Percentiles rank a stretch among this genome's conserved stretches.
Conservation (phyloP, 2,797 vertebrate species). For the Poeciliopsis turneri region DNA sequence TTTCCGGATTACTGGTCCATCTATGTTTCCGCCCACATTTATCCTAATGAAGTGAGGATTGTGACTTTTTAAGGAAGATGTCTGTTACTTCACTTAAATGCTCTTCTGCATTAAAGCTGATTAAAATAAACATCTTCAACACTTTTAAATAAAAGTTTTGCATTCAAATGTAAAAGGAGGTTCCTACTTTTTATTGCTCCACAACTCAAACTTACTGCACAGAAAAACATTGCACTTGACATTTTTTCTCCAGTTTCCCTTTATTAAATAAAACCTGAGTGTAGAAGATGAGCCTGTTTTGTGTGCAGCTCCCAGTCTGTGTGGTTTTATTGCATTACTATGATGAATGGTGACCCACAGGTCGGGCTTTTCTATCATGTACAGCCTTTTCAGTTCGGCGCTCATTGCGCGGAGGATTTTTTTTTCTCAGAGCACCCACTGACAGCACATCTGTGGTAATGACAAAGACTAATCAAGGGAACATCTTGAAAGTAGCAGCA, state of each 20-base stretch:
- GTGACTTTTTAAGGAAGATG: neutral
- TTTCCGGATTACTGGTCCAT: neutral
- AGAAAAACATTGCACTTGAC: neutral
- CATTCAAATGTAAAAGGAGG: neutral
- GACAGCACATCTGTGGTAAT: conserved; percentile 35
- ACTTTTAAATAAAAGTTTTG: neutral
- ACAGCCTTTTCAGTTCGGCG: neutral
- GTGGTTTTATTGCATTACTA: conserved; percentile 37
- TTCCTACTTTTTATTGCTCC: neutral
- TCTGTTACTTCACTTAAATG: no score
- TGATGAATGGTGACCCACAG: conserved; percentile 47
- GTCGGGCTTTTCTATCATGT: conserved; percentile 2
- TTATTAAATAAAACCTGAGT: conserved; percentile 6
- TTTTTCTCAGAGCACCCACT: conserved; percentile 14
- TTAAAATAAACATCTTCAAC: neutral
- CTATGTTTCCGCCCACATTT: neutral
- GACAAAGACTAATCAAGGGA: conserved; percentile 23
- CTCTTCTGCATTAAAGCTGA: neutral
- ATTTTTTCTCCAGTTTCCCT: conserved; percentile 6
- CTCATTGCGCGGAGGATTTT: neutral
- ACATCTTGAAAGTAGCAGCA: conserved; percentile 25
- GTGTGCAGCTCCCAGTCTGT: conserved; percentile 19
- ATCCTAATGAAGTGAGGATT: neutral
- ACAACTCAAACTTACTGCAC: neutral
- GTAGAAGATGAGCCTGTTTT: neutral